Evolutionary conservation across 2,797 vertebrate species (phyloP).

Genomic region (Schizothorax lantsangensis): DNA sequence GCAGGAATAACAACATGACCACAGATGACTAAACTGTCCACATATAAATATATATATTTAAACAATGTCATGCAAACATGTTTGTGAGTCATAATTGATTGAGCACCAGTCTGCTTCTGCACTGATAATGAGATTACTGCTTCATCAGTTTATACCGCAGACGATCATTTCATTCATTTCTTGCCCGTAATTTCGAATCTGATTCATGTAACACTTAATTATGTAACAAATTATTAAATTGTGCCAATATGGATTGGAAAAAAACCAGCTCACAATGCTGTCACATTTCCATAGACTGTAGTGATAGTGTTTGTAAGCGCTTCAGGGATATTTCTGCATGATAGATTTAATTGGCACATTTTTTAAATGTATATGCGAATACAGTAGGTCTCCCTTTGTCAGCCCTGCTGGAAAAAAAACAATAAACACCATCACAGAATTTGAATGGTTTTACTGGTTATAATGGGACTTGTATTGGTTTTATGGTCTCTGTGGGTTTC

Average conservation of each 20-base stretch:
- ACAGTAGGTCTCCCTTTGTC: background rate
- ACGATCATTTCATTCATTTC: background rate
- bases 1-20: slow-evolving; percentile 36
- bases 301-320: background rate
- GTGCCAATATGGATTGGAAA: background rate
- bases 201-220: background rate
- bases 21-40: slow-evolving; percentile 54
- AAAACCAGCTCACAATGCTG: background rate
- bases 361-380: background rate
- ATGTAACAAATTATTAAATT: background rate
- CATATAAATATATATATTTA: slow-evolving; percentile 47
- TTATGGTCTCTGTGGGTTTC: too few species aligned
- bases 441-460: background rate
- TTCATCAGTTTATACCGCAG: background rate
- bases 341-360: background rate
- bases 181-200: background rate
- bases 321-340: background rate
- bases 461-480: too few species aligned
- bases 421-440: background rate
- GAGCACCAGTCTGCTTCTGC: slow-evolving; percentile 20
- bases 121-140: slow-evolving; percentile 23
- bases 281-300: background rate
- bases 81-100: slow-evolving; percentile 34
- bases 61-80: slow-evolving; percentile 36
- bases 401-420: background rate